phyloP scores from a whole-genome alignment of 2,888 invertebrate genomes.

The Pseudolycoriella hygida region DNA sequence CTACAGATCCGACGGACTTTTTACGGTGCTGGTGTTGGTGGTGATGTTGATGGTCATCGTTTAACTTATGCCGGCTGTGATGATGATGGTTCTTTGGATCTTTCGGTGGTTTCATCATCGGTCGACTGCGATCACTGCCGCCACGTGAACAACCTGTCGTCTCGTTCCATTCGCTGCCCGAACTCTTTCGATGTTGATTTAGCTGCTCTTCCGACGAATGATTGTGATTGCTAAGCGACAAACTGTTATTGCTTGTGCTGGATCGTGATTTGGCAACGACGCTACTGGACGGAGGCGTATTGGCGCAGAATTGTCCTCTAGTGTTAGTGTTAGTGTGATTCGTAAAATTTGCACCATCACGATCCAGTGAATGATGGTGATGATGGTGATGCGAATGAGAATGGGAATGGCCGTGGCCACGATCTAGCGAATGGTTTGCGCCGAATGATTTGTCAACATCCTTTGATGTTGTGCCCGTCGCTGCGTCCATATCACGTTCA shows the following conservation, averaged over 20 bases:
- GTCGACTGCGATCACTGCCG: background rate
- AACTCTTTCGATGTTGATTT: background rate
- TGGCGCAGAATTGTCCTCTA: background rate
- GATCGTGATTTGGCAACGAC: background rate
- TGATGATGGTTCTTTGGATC: background rate
- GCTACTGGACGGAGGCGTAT: background rate
- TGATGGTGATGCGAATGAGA: background rate
- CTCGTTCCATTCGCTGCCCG: background rate
- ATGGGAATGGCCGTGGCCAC: background rate
- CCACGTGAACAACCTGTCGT: background rate
- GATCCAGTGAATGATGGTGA: constrained; percentile 1
- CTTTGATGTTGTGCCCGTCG: background rate
- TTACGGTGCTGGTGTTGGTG: background rate
- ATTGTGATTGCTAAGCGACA: background rate
- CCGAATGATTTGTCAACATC: background rate
- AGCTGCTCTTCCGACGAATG: background rate
- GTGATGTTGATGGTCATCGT: background rate
- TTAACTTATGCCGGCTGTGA: background rate
- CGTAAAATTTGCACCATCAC: background rate
- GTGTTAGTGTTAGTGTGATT: background rate
- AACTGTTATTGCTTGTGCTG: background rate
- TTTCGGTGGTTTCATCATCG: background rate
- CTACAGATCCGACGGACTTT: background rate
- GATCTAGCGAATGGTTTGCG: background rate
- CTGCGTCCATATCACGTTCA: background rate